Evolutionary conservation across 2,113 vertebrate genomes (phyloP), one percentile per base, ranked within the genome.

Genomic region (Zootoca vivipara): DNA sequence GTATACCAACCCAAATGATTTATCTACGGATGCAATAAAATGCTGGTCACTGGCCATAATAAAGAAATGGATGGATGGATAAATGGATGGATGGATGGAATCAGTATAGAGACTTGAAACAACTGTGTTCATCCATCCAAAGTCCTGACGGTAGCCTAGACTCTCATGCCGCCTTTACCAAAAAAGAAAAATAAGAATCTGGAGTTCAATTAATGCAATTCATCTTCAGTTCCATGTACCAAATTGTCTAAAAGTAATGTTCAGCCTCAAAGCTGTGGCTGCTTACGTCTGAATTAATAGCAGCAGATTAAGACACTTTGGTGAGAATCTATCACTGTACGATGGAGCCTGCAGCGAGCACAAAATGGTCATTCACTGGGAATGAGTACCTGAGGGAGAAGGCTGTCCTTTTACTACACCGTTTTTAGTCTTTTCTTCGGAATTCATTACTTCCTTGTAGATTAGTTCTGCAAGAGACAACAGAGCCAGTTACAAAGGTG

Each of bases 391-490:
- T 99, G 99, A 99, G 98, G 99, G 98, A 97, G 99, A 99, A 95
- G 99, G 99, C 80, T 99, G 99, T 97, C 99, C 99, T 98, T 99
- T 99, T 96, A 99, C 99, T 94, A 99, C 99, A 2, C 99, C 98
- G 85, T 99, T 99, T 98, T 99, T 99, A 94, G 98, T 99, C 96
- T 98, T 99, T 96, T 99, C 99, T 98, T 99, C 99, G 87, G 99
- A 99, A 97, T 98, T 99, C 98, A 99, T 99, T 95, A 99, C 99
- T 97, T 99, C 99, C 97, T 99, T 99, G 96, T 99, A 99, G 97
- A 99, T 99, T 88, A 99, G 97, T 96, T 99, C 99, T 99, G 96
- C 15, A 93, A 95, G 67, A 94, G 33, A 96, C 26, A 94, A 89
- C 87, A 46, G 33, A 16, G 24, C 62, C 33, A 79, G 46, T 93